Evolutionary conservation across 2,797 vertebrate species (phyloP).

Genomic region (Falco novaeseelandiae): DNA sequence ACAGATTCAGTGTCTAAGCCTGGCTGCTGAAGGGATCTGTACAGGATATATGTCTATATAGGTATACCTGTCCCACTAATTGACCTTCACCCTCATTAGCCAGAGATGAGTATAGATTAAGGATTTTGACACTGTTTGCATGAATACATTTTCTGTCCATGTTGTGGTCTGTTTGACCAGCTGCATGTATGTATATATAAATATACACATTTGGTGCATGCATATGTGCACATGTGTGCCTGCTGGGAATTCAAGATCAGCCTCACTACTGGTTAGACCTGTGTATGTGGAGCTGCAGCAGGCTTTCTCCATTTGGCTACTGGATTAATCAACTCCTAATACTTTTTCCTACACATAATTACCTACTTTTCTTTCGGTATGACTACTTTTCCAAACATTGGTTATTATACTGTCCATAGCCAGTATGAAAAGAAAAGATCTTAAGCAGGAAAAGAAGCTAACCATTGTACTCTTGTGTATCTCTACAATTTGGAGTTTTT

Average conservation of each 20-base stretch:
- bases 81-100: background rate
- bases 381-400: background rate
- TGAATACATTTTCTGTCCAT: background rate
- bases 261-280: background rate
- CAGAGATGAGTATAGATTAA: background rate
- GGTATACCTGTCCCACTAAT: background rate
- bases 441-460: background rate
- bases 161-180: background rate
- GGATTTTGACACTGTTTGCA: background rate
- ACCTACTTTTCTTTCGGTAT: background rate
- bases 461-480: background rate
- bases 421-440: background rate
- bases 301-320: background rate
- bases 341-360: background rate
- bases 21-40: background rate
- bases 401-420: background rate
- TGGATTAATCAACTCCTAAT: background rate
- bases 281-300: background rate
- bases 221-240: rapidly evolving
- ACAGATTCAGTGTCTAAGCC: background rate
- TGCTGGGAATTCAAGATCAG: background rate
- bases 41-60: background rate
- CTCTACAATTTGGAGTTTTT: background rate
- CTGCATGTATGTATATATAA: too few relatives aligned
- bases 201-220: background rate